Evolutionary conservation across 2,113 vertebrate genomes (phyloP), one percentile per base, ranked within the genome.

Genomic region (Salvelinus fontinalis): DNA sequence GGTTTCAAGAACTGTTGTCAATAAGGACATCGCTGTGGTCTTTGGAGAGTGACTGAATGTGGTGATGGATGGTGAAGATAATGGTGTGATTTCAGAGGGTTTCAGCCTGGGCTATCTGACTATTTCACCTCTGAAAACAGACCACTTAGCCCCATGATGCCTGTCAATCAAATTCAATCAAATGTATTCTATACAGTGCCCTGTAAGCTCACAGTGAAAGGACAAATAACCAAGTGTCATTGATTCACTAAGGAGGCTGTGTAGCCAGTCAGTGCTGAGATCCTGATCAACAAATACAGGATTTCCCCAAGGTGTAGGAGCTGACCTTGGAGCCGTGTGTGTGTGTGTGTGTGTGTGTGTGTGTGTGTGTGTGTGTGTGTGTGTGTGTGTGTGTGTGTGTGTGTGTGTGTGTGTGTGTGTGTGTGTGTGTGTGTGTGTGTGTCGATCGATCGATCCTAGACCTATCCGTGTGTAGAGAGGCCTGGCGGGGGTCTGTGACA

Each of bases 191-290:
- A 44, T 44, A 44, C 9, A 44, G 39, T 44, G 8, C 39, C 39
- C 39, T 44, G 64, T 24, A 14, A 75, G n/a, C 24, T 77, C 71
- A 12, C 74, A n/a, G 1, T 73, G 71, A 26, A 67, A 81, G 71
- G 73, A 76, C 78, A 84, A 86, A 86, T 79, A 82, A 85, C 85
- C 78, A 67, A 57, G 59, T 70, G 65, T 81, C 84, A 18, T 54
- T 54, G 51, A 54, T 54, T 54, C 64, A 66, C 62, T 86, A 82
- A 72, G 26, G 27, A 44, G 39, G 0, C 39, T 44, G 39, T 48
- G 29, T 75, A 74, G 11, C 20, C 70, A 18, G 29, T 82, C 74
- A 62, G 48, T 69, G 62, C 76, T 73, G 71, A 84, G 79, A 82
- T 82, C 48, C 0, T 49, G 81, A 79, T 85, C 76, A 74, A 49